Conservation (phyloP, 2,888 invertebrate genomes). For the Amphipoea oculea region DNA sequence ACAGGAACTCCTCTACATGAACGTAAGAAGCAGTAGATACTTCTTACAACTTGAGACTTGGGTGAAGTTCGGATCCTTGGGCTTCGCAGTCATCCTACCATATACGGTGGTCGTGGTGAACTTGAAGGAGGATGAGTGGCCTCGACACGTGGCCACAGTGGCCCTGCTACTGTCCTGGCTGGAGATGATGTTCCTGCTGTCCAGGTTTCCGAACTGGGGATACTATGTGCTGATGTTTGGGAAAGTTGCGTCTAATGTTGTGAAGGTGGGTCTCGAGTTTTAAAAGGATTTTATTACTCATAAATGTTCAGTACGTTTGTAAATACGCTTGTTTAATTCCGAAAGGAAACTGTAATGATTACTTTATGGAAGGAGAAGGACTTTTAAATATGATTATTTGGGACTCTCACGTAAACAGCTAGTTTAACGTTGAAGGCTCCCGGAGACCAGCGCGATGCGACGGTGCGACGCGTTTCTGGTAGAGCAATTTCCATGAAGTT, state of each 20-base stretch:
- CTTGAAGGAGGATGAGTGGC: constrained; percentile 79
- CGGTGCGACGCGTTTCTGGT: background rate
- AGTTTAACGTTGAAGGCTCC: background rate
- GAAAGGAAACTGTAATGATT: background rate
- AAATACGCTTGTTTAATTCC: background rate
- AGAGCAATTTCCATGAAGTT: background rate
- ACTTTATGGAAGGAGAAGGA: background rate
- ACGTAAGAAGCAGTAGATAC: constrained; percentile 86
- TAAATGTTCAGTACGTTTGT: background rate
- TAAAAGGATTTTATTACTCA: background rate
- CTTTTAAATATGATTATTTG: background rate
- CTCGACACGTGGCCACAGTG: constrained; percentile 87
- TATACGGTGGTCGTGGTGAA: constrained; percentile 75
- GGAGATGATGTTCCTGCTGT: constrained; percentile 90
- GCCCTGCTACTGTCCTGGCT: constrained; percentile 90
- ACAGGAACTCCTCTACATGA: constrained; percentile 90
- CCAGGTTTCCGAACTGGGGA: constrained; percentile 90
- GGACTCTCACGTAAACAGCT: background rate
- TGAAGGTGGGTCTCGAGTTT: constrained; percentile 81
- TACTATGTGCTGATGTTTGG: constrained; percentile 91
- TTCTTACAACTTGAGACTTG: constrained; percentile 90
- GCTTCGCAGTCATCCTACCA: constrained; percentile 84
- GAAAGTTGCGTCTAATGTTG: constrained; percentile 90
- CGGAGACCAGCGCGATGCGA: background rate
- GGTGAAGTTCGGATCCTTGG: constrained; percentile 89